Conservation (phyloP, 2,797 vertebrate species). For the Pseudopleuronectes americanus region DNA sequence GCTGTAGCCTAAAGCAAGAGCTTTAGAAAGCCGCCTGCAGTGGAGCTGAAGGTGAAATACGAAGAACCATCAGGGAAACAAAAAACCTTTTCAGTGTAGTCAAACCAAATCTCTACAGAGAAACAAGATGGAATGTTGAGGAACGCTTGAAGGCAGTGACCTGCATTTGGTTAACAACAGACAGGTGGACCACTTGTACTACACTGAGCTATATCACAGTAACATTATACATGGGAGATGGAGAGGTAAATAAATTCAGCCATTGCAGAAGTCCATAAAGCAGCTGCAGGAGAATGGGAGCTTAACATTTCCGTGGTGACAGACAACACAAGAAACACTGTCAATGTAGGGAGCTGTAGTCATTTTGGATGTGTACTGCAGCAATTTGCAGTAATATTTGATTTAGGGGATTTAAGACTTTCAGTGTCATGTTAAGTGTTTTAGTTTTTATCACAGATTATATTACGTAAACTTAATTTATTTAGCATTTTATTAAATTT, state of each 20-base stretch:
- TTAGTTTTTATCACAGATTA: too few species aligned
- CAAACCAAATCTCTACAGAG: neutral
- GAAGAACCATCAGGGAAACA: neutral
- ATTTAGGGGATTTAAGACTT: too few species aligned
- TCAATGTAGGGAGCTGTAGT: too few species aligned
- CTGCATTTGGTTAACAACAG: neutral
- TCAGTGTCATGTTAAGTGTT: too few species aligned
- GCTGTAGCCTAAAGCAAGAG: neutral
- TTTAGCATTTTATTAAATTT: too few species aligned
- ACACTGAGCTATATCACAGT: neutral
- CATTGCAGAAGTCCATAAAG: too few species aligned
- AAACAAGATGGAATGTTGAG: neutral
- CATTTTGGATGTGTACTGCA: too few species aligned
- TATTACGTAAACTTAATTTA: too few species aligned
- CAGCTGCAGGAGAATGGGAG: too few species aligned
- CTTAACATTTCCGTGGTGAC: too few species aligned
- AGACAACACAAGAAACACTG: too few species aligned
- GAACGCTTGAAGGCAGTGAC: neutral
- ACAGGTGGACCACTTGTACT: neutral
- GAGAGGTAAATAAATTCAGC: neutral
- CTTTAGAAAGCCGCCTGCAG: neutral
- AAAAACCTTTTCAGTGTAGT: neutral
- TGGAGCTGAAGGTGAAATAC: neutral
- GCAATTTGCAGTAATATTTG: too few species aligned
- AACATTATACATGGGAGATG: neutral